Base-by-base conservation (phyloP, 2,888 invertebrate genomes). In the Clepsis dumicolana region DNA sequence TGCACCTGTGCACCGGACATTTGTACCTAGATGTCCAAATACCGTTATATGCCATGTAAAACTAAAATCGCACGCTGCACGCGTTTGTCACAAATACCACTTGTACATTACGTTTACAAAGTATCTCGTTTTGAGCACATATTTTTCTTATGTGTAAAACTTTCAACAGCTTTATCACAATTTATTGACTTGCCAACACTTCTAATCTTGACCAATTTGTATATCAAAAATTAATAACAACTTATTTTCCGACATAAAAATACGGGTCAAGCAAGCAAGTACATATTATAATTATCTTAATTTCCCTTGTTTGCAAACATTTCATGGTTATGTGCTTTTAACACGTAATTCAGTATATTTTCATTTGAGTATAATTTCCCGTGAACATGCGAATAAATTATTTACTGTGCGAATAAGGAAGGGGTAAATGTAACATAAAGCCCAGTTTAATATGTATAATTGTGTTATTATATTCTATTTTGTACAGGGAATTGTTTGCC, bases 371-470 rank as follows among this genome's bases (percentile, higher is more conserved):
- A 81, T 84, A 85, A 87, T 86, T 83, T 77, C 75, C 78, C 73
- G 78, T 77, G 77, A 81, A 81, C 87, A 87, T 84, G 87, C 85
- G 79, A 85, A 80, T 80, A 80, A 72, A 74, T 72, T 79, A 75
- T 78, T 75, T 73, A 74, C 71, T 74, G 68, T 80, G 80, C 57
- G 10, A 38, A 56, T 38, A 48, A 41, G 27, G 10, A 44, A 56
- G 35, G 62, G 48, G 38, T 10, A 21, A 56, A 56, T 44, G 32
- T 50, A 38, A 56, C 35, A 57, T 57, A 57, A 57, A 57, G 25
- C 44, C 50, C 1, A 35, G 25, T 67, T 66, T 18, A 54, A 61
- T 54, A 32, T 25, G 48, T 61, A 53, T 25, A 44, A 66, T 61
- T 41, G 61, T 54, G 29, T 54, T 61, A 54, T 52, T 54, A 41